phyloP scores from a whole-genome alignment of 2,113 vertebrate genomes.

The Melanerpes aurifrons region DNA sequence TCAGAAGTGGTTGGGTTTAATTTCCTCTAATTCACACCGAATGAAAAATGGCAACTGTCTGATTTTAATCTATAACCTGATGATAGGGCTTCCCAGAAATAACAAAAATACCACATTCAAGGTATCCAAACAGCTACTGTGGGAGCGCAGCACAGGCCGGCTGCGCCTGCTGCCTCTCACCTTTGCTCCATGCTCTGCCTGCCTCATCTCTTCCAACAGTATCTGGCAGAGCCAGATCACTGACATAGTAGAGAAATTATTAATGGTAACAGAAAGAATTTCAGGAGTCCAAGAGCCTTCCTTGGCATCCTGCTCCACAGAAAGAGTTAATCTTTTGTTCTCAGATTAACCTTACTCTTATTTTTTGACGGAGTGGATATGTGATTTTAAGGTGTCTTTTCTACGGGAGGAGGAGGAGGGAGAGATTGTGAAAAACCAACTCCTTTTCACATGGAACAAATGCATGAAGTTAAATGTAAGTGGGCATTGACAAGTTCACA shows the following conservation, averaged over 20 bases:
- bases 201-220: neutral
- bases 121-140: neutral
- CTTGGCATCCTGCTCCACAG: neutral
- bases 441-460: neutral
- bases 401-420: neutral
- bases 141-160: neutral
- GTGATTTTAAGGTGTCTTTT: neutral
- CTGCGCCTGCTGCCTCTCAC: neutral
- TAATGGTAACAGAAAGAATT: neutral
- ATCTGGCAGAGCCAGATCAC: neutral
- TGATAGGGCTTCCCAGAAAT: conserved; percentile 39
- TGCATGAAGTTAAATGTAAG: conserved; percentile 11
- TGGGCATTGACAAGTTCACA: neutral
- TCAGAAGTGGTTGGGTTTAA: conserved; percentile 63
- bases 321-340: neutral
- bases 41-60: conserved; percentile 54
- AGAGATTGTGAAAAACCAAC: neutral
- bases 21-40: conserved; percentile 60
- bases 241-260: neutral
- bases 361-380: neutral
- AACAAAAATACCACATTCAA: conserved; percentile 10
- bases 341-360: neutral
- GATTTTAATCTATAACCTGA: conserved; percentile 54
- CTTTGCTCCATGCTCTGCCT: neutral
- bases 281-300: neutral